Base-by-base conservation (phyloP, 2,113 vertebrate species). In the Notothenia rossii region DNA sequence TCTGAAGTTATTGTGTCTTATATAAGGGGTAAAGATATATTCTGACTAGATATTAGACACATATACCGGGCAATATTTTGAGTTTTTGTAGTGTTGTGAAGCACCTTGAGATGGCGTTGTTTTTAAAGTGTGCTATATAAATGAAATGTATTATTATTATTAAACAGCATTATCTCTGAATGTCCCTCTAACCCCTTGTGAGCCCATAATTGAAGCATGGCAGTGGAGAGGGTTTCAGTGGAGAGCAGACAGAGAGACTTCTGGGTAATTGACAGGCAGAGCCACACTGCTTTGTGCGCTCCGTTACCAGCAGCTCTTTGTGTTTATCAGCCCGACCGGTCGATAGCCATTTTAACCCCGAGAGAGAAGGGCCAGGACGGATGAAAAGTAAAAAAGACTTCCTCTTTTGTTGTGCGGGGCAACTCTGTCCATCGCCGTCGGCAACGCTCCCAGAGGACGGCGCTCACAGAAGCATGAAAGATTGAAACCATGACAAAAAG, bases 181-280 rank as follows among this genome's bases (percentile, higher is more conserved):
- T n/a, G 62, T 55, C 55, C 64, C 48, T 53, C 20, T 17, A 33
- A 73, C 6, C 60, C 49, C 43, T 11, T 0, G 1, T 25, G 65
- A n/a, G 79, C 25, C 58, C 51, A 20, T 14, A 58, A 70, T 56
- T 65, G 51, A 65, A 79, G 62, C 72, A 43, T 2, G 63, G 81
- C 61, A 3, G 29, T 29, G 29, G 29, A 29, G 29, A 29, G 29
- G 29, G 29, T 29, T 29, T 29, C 29, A 40, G 64, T 17, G 78
- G 58, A 46, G 72, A 65, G 83, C 73, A 45, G 56, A 7, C 46
- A 48, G 65, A 20, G 61, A 82, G 84, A 64, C 78, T 29, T 69
- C 77, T 43, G 86, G 82, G 81, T 92, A 91, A 93, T 89, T 92
- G 94, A 94, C 92, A 92, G 86, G 72, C 83, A 71, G 82, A 73